Evolutionary conservation across 2,113 vertebrate species (phyloP).

Genomic region (Chloebia gouldiae): DNA sequence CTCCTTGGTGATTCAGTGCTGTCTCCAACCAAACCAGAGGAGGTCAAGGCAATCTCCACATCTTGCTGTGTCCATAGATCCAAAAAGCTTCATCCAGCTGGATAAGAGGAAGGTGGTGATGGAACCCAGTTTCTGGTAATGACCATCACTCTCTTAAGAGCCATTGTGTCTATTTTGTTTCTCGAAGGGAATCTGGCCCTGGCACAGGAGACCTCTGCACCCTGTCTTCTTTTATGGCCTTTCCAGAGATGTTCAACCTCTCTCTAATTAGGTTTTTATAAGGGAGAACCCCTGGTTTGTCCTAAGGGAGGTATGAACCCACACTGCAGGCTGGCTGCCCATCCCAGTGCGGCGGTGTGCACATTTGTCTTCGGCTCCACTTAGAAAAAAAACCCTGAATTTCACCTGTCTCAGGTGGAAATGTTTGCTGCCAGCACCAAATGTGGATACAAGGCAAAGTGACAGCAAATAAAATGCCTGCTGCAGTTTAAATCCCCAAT

Average conservation of each 20-base stretch:
- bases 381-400: not conserved
- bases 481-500: not conserved
- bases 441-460: not conserved
- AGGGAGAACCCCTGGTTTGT: not conserved
- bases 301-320: not conserved
- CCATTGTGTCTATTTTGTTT: not conserved
- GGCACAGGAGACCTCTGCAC: not conserved
- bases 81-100: not conserved
- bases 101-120: not conserved
- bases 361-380: not conserved
- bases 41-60: not conserved
- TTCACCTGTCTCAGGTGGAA: not conserved
- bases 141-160: not conserved
- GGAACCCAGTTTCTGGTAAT: not conserved
- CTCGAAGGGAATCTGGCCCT: not conserved
- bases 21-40: not conserved
- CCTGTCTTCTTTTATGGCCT: not conserved
- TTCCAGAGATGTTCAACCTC: not conserved
- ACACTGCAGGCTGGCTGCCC: not conserved
- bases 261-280: not conserved
- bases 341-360: not conserved
- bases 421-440: not conserved
- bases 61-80: not conserved
- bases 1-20: not conserved
- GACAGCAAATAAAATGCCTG: not conserved